A percentile compares a stretch with the other conserved stretches of the same genome.
Conservation (phyloP, 37 sponge, comb jelly and placozoan species). For the Ephydatia muelleri region DNA sequence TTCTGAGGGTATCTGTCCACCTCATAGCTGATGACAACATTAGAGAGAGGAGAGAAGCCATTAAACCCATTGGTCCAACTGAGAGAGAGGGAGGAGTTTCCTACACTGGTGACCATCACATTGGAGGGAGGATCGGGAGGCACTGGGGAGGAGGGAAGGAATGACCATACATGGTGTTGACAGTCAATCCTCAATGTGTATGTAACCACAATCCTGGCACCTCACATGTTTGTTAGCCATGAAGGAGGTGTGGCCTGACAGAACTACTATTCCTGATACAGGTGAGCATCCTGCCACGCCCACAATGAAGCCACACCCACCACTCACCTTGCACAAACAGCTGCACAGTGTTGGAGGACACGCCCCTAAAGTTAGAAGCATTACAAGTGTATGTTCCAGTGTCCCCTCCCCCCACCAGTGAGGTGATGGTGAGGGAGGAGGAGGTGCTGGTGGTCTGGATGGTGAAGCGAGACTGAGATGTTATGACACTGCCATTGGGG, state of each 20-base stretch:
- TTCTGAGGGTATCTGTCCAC: too few species aligned
- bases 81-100: neutral
- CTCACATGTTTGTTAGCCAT: too few species aligned
- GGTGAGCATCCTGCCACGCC: too few species aligned
- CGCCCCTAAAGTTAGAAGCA: neutral
- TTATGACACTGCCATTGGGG: slow-evolving; percentile 25
- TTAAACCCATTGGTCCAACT: neutral
- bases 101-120: too few species aligned
- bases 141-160: neutral
- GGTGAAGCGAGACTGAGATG: neutral
- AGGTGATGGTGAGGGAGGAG: neutral
- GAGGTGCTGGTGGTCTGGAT: neutral
- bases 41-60: neutral
- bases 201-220: too few species aligned
- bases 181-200: too few species aligned
- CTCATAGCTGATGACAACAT: neutral
- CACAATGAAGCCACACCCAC: too few species aligned
- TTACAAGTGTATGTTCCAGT: neutral
- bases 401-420: neutral
- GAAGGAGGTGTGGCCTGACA: too few species aligned
- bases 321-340: neutral
- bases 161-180: too few species aligned
- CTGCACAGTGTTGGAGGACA: neutral
- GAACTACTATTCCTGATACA: too few species aligned
- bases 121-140: neutral